phyloP scores from a whole-genome alignment of 2,888 invertebrate species.

The Merodon equestris region DNA sequence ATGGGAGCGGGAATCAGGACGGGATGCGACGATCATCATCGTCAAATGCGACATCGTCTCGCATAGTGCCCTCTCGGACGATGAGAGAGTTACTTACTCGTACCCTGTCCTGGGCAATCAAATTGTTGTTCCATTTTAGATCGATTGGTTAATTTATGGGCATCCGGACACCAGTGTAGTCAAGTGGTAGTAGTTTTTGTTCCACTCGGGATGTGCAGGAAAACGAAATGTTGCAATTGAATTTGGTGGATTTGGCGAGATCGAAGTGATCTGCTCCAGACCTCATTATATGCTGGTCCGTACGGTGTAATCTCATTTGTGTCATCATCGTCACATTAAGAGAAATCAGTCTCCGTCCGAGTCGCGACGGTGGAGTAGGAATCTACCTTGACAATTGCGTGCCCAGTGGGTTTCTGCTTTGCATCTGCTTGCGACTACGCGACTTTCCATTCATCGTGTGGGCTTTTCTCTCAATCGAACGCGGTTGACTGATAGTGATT shows the following conservation, averaged over 20 bases:
- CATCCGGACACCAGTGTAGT: conserved; percentile 74
- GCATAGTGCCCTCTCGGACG: background rate
- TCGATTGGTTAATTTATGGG: conserved; percentile 78
- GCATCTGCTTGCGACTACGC: conserved; percentile 45
- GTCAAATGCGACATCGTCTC: no score
- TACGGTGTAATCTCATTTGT: conserved; percentile 70
- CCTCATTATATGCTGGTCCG: conserved; percentile 69
- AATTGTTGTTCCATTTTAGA: conserved; percentile 70
- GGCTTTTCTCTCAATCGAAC: conserved; percentile 48
- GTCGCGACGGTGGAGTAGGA: background rate
- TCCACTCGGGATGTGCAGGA: conserved; percentile 69
- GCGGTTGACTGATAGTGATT: conserved; percentile 66
- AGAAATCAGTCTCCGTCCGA: conserved; percentile 63
- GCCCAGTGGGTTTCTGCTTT: conserved; percentile 60
- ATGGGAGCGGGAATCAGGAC: no score
- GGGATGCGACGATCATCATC: no score
- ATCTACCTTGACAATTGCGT: conserved; percentile 55
- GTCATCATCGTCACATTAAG: conserved; percentile 72
- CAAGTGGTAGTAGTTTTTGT: no score
- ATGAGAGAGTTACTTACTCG: conserved; percentile 9
- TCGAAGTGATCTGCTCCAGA: conserved; percentile 66
- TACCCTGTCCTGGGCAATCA: conserved; percentile 64
- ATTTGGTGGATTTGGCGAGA: conserved; percentile 42
- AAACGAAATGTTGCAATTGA: conserved; percentile 29
- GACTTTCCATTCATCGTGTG: conserved; percentile 45